These are phyloP conservation scores for Rapana venosa DNA, from an alignment of 2,888 invertebrate species.

Conservation along the genomic window DNA sequence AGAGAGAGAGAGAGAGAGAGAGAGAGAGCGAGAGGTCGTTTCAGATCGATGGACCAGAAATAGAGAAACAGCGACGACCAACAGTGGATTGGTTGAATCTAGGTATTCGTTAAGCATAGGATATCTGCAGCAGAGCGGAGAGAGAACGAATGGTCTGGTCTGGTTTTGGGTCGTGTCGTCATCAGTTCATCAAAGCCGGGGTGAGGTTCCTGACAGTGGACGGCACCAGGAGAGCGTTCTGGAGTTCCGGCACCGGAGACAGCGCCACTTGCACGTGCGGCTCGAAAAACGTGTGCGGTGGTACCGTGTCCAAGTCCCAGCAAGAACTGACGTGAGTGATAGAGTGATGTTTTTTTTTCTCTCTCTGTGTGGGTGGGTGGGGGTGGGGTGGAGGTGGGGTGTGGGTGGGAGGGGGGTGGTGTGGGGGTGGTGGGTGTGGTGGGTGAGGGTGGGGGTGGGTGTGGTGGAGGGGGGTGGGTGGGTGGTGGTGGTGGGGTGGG, in stretches of 20 bases:
- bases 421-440: background rate
- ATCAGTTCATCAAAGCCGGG: slow-evolving; percentile 53
- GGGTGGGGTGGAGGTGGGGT: background rate
- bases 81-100: too few species aligned
- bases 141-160: too few species aligned
- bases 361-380: background rate
- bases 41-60: too few species aligned
- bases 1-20: too few species aligned
- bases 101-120: too few species aligned
- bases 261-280: slow-evolving; percentile 55
- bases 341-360: background rate
- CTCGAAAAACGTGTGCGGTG: slow-evolving; percentile 55
- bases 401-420: background rate
- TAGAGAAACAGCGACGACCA: too few species aligned
- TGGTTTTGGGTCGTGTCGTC: too few species aligned
- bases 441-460: background rate
- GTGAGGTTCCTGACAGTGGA: slow-evolving; percentile 23
- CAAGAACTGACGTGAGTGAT: slow-evolving; percentile 23
- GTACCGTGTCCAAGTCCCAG: slow-evolving; percentile 35
- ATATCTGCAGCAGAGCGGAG: too few species aligned
- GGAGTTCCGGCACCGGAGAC: slow-evolving; percentile 50
- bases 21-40: too few species aligned
- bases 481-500: background rate
- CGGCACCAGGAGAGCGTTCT: slow-evolving; percentile 2
- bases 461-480: background rate